Evolutionary conservation across 2,113 vertebrate species (phyloP).

Genomic region (Gasterosteus nipponicus): DNA sequence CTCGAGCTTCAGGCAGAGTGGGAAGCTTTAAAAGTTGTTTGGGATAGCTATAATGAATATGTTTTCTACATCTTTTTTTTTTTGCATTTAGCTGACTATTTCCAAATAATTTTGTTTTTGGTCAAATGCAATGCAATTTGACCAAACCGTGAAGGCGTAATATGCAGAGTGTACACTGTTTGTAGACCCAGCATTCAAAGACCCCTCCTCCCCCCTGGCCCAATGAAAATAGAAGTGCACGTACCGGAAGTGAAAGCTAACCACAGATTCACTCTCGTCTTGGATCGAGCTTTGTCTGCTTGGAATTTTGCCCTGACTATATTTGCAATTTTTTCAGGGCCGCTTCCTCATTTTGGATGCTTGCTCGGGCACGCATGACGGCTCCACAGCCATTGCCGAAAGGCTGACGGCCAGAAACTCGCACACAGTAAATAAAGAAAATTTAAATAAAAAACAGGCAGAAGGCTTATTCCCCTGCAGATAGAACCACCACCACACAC

Average conservation of each 20-base stretch:
- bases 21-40: background rate
- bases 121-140: background rate
- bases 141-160: background rate
- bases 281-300: background rate
- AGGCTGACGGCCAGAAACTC: background rate
- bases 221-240: background rate
- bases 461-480: background rate
- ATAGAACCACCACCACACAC: background rate
- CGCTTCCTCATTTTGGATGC: background rate
- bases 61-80: constrained; percentile 26
- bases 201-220: background rate
- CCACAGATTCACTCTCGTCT: background rate
- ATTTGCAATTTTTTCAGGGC: background rate
- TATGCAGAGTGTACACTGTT: background rate
- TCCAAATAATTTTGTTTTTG: background rate
- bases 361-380: background rate
- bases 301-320: background rate
- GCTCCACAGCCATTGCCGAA: background rate
- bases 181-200: background rate
- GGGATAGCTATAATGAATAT: constrained; percentile 24
- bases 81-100: constrained; percentile 10
- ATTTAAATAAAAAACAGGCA: background rate
- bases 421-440: background rate
- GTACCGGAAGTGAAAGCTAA: background rate
- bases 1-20: constrained; percentile 5